Percentiles rank a stretch among this genome's conserved stretches.
Evolutionary conservation across 2,113 vertebrate species (phyloP).

Genomic region (Dasypus novemcinctus): DNA sequence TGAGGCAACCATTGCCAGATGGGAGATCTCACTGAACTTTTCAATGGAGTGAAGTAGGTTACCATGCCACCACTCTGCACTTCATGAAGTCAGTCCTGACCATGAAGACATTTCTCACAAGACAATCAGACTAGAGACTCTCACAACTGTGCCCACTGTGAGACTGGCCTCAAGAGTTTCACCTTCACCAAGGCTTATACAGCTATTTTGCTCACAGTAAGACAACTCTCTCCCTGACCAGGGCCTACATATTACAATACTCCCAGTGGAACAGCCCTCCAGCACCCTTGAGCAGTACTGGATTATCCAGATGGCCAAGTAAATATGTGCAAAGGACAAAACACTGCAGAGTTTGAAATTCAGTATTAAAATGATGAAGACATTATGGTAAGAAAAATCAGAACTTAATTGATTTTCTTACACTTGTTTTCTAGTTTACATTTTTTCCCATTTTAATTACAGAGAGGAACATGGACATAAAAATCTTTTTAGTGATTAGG

Average conservation of each 20-base stretch:
- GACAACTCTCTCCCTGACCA: neutral
- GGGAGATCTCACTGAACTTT: neutral
- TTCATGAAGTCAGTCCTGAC: neutral
- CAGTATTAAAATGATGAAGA: neutral
- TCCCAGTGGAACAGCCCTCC: too few species aligned
- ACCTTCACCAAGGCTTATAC: neutral
- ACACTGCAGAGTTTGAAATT: neutral
- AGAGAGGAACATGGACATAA: neutral
- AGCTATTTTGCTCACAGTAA: neutral
- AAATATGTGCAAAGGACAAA: neutral
- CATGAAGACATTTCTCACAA: neutral
- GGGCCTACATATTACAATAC: neutral
- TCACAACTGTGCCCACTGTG: neutral
- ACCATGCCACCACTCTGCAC: neutral
- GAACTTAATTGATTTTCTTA: neutral
- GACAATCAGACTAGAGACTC: neutral
- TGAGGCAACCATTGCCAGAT: neutral
- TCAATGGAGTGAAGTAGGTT: neutral
- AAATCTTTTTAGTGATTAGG: constrained; percentile 32
- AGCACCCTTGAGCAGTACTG: too few species aligned
- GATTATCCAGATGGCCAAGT: neutral
- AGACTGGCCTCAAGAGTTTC: neutral
- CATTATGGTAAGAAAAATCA: constrained; percentile 7
- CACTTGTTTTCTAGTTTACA: constrained; percentile 7
- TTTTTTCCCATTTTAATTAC: constrained; percentile 30